Percentiles rank a stretch among this genome's conserved stretches.
Conservation (phyloP, 2,113 vertebrate genomes). For the Gulo gulo region DNA sequence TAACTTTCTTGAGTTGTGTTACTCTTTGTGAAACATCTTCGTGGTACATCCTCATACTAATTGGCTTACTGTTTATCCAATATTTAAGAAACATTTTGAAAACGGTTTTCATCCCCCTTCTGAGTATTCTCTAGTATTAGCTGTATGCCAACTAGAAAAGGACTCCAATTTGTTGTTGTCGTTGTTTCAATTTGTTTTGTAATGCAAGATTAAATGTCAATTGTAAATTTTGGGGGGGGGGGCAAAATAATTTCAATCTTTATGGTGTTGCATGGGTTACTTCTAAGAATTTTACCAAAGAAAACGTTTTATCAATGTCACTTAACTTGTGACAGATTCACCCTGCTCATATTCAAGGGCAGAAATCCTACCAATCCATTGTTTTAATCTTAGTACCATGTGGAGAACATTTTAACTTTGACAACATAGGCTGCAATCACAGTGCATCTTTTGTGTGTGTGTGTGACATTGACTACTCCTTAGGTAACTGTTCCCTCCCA, state of each 20-base stretch:
- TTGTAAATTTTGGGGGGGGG: constrained; percentile 8
- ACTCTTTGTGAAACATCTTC: not conserved
- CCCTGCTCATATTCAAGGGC: constrained; percentile 51
- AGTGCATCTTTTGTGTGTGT: constrained; percentile 72
- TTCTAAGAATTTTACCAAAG: constrained; percentile 64
- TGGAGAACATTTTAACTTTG: constrained; percentile 68
- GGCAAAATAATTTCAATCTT: constrained; percentile 43
- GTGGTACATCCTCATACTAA: not conserved
- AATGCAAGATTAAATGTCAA: not conserved
- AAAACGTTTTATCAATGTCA: constrained; percentile 67
- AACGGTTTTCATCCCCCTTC: not conserved
- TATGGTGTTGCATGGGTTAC: not conserved
- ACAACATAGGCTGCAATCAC: constrained; percentile 69
- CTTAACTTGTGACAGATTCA: constrained; percentile 47
- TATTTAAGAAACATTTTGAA: constrained; percentile 36
- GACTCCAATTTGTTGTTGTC: not conserved
- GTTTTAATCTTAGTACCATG: constrained; percentile 75
- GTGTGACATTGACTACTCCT: constrained; percentile 61
- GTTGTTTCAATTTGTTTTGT: not conserved
- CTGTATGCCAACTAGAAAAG: constrained; percentile 48
- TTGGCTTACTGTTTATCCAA: not conserved
- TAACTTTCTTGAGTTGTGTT: not conserved
- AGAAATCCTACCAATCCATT: constrained; percentile 69
- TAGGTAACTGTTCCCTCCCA: constrained; percentile 46
- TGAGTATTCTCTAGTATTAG: not conserved